Evolutionary conservation across 2,888 invertebrate genomes (phyloP).

Genomic region (Petrolisthes manimaculis): DNA sequence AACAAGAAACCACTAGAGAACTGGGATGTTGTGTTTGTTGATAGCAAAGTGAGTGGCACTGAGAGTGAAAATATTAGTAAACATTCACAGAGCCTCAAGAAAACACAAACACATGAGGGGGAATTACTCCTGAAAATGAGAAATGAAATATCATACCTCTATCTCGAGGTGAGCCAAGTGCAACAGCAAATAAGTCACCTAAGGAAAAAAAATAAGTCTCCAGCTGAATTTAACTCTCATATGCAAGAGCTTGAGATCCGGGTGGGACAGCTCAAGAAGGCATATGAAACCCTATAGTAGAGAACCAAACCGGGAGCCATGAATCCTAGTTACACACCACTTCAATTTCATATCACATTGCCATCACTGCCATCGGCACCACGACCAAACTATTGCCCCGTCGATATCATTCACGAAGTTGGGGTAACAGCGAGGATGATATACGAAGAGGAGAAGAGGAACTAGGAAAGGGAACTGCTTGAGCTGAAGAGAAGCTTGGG

Average conservation of each 20-base stretch:
- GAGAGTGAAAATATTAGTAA: neutral
- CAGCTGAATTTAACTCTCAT: no score
- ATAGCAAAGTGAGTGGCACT: neutral
- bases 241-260: no score
- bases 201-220: no score
- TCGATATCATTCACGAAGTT: conserved; percentile 6
- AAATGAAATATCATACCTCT: no score
- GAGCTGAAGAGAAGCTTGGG: neutral
- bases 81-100: no score
- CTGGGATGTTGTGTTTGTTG: neutral
- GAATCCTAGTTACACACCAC: neutral
- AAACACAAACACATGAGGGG: no score
- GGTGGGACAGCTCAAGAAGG: no score
- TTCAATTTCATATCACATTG: neutral
- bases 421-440: neutral
- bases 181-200: no score
- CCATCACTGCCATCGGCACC: neutral
- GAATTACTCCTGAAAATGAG: no score
- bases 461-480: neutral
- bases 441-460: neutral
- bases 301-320: neutral
- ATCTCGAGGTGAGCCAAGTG: no score
- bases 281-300: no score
- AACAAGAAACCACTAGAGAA: neutral
- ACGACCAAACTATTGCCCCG: neutral